Conservation (phyloP, 1,140 invertebrate species). For the Drosophila grimshawi region DNA sequence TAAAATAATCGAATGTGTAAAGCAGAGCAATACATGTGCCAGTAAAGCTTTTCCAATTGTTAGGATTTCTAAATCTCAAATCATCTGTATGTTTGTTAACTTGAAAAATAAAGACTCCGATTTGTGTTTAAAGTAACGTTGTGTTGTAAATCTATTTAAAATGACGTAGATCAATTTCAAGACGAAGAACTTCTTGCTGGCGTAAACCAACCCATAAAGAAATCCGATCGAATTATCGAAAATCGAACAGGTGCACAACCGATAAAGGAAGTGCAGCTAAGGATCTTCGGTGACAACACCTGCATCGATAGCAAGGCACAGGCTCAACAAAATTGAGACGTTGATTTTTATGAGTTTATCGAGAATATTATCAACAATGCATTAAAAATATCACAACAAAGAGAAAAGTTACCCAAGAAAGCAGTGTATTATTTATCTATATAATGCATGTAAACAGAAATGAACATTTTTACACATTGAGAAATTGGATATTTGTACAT, state of each 20-base stretch:
- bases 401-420: not conserved
- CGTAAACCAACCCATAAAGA: too few relatives aligned
- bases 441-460: not conserved
- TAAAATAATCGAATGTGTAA: not conserved
- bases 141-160: too few relatives aligned
- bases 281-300: not conserved
- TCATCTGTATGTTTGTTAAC: too few relatives aligned
- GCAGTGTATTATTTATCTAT: too few relatives aligned
- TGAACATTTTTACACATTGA: not conserved
- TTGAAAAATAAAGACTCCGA: too few relatives aligned
- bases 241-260: not conserved
- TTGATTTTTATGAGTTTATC: not conserved
- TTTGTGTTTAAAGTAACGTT: not conserved
- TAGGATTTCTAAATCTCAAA: too few relatives aligned
- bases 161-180: too few relatives aligned
- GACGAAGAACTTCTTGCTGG: too few relatives aligned
- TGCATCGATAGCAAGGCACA: not conserved
- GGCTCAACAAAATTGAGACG: not conserved
- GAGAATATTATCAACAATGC: not conserved
- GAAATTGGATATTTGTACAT: constrained; percentile 1
- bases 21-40: not conserved
- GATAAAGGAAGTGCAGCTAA: not conserved
- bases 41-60: not conserved
- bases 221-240: too few relatives aligned
- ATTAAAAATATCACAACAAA: not conserved